Evolutionary conservation across 1,140 invertebrate species (phyloP).

Genomic region (Drosophila serrata): DNA sequence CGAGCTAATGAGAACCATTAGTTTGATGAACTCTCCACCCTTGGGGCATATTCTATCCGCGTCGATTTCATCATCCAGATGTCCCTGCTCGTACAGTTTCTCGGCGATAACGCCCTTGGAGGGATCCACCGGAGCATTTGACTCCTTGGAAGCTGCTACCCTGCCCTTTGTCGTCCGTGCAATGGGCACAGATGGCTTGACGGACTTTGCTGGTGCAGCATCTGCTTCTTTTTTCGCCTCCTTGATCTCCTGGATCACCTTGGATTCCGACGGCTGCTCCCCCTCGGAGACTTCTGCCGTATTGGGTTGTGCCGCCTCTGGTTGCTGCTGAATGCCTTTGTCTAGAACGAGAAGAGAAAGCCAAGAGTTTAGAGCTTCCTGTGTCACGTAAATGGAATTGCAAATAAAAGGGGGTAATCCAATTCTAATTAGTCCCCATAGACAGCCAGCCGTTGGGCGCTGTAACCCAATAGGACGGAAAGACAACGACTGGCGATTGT

Average conservation of each 20-base stretch:
- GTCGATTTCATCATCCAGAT: conserved; percentile 88
- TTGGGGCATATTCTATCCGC: conserved; percentile 88
- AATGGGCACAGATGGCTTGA: conserved; percentile 29
- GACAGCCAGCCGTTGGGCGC: background rate
- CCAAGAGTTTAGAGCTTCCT: conserved; percentile 11
- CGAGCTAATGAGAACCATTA: conserved; percentile 93
- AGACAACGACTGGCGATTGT: conserved; percentile 17
- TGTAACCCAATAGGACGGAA: conserved; percentile 30
- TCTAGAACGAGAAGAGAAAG: conserved; percentile 38
- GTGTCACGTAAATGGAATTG: conserved; percentile 4
- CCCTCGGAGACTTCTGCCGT: conserved; percentile 21
- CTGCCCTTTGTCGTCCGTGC: conserved; percentile 47
- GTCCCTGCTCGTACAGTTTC: conserved; percentile 89
- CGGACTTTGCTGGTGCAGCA: background rate
- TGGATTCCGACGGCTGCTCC: conserved; percentile 39
- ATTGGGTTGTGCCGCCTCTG: conserved; percentile 53
- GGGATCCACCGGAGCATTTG: conserved; percentile 62
- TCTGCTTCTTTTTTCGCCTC: conserved; percentile 28
- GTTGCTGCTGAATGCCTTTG: conserved; percentile 53
- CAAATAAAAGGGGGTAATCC: conserved; percentile 14
- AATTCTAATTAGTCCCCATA: conserved; percentile 30
- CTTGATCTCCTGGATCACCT: conserved; percentile 66
- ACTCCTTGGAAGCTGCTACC: background rate
- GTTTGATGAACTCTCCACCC: conserved; percentile 88
- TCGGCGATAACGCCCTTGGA: conserved; percentile 85